A percentile compares a stretch with the other conserved stretches of the same genome.
phyloP scores from a whole-genome alignment of 1,140 invertebrate species.

The Planococcus citri region DNA sequence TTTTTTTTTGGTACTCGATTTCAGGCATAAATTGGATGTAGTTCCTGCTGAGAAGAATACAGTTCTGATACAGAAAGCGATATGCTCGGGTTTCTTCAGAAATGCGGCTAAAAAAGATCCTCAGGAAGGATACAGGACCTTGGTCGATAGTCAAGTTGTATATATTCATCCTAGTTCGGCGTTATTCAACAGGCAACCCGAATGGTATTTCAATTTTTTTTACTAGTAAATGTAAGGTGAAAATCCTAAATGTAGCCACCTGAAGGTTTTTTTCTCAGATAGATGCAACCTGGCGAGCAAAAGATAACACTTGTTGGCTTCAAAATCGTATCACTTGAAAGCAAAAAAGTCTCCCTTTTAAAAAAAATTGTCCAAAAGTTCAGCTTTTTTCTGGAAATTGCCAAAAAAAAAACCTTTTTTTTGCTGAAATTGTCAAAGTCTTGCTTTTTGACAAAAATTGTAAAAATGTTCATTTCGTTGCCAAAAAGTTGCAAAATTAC shows the following conservation, averaged over 20 bases:
- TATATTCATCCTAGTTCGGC: constrained; percentile 99
- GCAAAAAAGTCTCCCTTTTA: too few relatives aligned
- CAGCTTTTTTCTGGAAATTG: too few relatives aligned
- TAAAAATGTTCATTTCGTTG: too few relatives aligned
- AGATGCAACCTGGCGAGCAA: too few relatives aligned
- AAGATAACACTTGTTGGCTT: not conserved
- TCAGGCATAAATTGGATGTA: constrained; percentile 89
- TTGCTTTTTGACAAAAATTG: too few relatives aligned
- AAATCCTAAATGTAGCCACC: not conserved
- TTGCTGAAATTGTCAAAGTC: too few relatives aligned
- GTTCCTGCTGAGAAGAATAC: constrained; percentile 93
- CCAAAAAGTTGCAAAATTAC: too few relatives aligned
- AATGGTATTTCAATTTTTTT: constrained; percentile 80
- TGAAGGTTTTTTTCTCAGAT: not conserved
- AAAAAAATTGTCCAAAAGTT: too few relatives aligned
- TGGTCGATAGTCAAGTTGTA: constrained; percentile 95
- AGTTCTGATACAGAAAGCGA: constrained; percentile 90
- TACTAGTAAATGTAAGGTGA: not conserved
- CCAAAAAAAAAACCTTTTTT: too few relatives aligned
- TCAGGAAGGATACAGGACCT: constrained; percentile 94
- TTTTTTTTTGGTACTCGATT: constrained; percentile 25
- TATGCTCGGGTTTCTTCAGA: constrained; percentile 97
- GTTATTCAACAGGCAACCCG: constrained; percentile 93
- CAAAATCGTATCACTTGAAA: too few relatives aligned
- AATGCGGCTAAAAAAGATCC: constrained; percentile 99